Percentiles rank a stretch among this genome's conserved stretches.
phyloP scores from a whole-genome alignment of 2,113 vertebrate species.

The Protobothrops mucrosquamatus region DNA sequence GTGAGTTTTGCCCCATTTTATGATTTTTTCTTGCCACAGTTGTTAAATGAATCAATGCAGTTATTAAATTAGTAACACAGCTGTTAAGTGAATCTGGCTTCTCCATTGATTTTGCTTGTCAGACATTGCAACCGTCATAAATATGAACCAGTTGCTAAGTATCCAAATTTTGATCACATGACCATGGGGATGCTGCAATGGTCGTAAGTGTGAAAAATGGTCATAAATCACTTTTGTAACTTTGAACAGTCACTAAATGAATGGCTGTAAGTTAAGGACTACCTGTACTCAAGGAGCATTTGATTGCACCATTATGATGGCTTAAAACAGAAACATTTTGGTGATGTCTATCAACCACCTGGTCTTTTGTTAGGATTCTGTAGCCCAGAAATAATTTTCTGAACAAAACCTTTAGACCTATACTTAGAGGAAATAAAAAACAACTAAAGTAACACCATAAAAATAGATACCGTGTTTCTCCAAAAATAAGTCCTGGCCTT shows the following conservation, averaged over 20 bases:
- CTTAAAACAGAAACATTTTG: not conserved
- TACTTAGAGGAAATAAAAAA: not conserved
- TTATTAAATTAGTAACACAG: not conserved
- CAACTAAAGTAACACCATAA: not conserved
- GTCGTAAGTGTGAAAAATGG: not conserved
- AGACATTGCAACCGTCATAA: not conserved
- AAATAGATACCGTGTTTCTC: not conserved
- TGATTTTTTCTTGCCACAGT: not conserved
- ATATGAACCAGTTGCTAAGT: not conserved
- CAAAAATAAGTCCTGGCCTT: too few relatives aligned
- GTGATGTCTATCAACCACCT: not conserved
- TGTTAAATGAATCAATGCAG: not conserved
- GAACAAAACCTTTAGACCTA: not conserved
- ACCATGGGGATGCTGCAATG: not conserved
- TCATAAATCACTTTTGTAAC: not conserved
- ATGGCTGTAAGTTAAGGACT: not conserved
- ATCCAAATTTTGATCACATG: not conserved
- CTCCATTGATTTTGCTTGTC: not conserved
- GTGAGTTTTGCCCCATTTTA: not conserved
- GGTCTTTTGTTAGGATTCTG: not conserved
- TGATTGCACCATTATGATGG: not conserved
- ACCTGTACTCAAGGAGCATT: not conserved
- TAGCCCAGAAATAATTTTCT: not conserved
- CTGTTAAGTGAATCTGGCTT: not conserved
- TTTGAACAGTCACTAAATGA: not conserved